A percentile compares a stretch with the other conserved stretches of the same genome.
phyloP scores from a whole-genome alignment of 2,888 invertebrate genomes.

The Norana najaformis region DNA sequence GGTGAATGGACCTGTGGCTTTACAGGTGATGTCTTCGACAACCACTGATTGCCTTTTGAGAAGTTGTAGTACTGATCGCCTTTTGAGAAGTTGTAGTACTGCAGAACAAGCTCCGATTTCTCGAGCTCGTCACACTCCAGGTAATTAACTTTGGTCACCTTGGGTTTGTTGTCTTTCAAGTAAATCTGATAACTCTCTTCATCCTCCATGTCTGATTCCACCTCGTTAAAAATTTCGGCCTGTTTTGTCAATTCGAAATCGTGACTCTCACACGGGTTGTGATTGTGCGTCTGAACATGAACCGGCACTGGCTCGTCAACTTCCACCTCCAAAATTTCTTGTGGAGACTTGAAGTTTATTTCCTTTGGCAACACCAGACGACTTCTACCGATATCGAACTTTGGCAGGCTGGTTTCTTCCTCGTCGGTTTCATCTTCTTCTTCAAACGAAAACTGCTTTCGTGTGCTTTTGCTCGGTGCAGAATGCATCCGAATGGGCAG shows the following conservation, averaged over 20 bases:
- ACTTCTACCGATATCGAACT: neutral
- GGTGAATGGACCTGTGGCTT: neutral
- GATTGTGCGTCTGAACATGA: neutral
- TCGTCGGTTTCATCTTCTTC: neutral
- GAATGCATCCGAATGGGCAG: neutral
- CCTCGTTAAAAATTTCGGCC: neutral
- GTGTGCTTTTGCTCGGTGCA: neutral
- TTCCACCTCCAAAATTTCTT: neutral
- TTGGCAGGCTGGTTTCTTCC: neutral
- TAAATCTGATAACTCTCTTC: neutral
- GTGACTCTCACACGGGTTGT: neutral
- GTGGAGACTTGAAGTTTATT: neutral
- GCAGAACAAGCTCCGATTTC: neutral
- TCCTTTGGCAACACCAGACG: neutral
- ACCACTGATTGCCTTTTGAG: neutral
- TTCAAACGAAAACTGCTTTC: neutral
- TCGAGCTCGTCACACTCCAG: neutral
- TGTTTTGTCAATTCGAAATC: neutral
- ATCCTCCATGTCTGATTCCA: neutral
- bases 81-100: neutral
- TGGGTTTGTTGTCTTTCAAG: neutral
- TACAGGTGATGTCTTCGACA: neutral
- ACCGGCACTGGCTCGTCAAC: neutral
- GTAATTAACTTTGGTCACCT: neutral
- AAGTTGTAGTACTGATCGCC: neutral